Base-by-base conservation (phyloP, 2,888 invertebrate genomes). In the Pantelozetes paolii region DNA sequence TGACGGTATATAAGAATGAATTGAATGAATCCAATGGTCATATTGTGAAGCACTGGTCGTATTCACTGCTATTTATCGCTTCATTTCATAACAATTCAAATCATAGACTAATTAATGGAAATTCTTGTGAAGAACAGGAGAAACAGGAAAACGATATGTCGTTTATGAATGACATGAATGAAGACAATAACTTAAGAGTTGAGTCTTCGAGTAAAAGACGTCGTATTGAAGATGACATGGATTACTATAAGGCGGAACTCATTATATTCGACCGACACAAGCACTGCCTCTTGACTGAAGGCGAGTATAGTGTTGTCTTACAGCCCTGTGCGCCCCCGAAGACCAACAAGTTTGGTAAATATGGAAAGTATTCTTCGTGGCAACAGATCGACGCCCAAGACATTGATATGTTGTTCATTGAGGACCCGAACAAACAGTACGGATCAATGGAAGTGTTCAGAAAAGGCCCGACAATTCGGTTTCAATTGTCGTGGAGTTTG, bases 201-300 rank as follows among this genome's bases (percentile, higher is more conserved):
- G 67, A 67, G n/a, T 18, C 20, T n/a, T 36, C 67, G 23, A 9
- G 5, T 15, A 40, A 42, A 23, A 36, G n/a, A 13, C 36, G 40
- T 32, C 32, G 62, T 18, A 9, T 32, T n/a, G 30, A 62, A 6
- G 62, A 62, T 5, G 2, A 2, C n/a, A 23, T 1, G 20, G 62
- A 32, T 1, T 67, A 30, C 20, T 74, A 5, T 76, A 78, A 45
- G 77, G 79, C 83, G 11, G 94, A 94, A 83, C 84, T 96, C 74
- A 89, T 91, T 75, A 89, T 95, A 40, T 94, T 92, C 81, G 94
- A 95, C 82, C 92, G 92, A 81, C 89, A 92, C 80, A 91, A 90
- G 80, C 88, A 92, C 20, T 94, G 94, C 81, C 85, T 92, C 73
- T 85, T 94, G 71, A 89, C 89, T 0, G 92, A 92, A 78, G 95